Conservation (phyloP, 37 sponge, comb jelly and placozoan species). For the Beroe forskalii region DNA sequence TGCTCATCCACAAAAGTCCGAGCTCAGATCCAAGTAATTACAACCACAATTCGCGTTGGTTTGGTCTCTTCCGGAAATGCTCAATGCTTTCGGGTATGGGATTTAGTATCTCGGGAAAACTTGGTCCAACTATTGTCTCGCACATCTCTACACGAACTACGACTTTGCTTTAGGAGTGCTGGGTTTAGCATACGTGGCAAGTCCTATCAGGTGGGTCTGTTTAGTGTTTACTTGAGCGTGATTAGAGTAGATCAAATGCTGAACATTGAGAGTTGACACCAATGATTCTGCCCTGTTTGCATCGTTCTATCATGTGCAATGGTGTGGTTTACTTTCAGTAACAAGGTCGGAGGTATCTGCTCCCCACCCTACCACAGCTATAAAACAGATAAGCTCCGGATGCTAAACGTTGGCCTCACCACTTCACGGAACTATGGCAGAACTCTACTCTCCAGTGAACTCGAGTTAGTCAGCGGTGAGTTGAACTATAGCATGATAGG, state of each 20-base stretch:
- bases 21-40: slow-evolving; percentile 2
- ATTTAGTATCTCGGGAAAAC: not conserved
- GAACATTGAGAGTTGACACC: too few relatives aligned
- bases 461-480: slow-evolving; percentile 56
- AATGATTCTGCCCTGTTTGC: too few relatives aligned
- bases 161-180: slow-evolving; percentile 68
- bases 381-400: not conserved
- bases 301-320: too few relatives aligned
- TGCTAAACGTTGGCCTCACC: slow-evolving; percentile 56
- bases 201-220: slow-evolving; percentile 27
- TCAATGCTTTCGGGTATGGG: slow-evolving; percentile 49
- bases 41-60: not conserved
- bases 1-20: not conserved
- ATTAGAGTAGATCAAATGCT: too few relatives aligned
- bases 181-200: slow-evolving; percentile 82
- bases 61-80: slow-evolving; percentile 17
- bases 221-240: too few relatives aligned
- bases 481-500: too few relatives aligned
- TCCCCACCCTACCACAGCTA: slow-evolving; percentile 8
- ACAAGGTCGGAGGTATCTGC: slow-evolving; percentile 66
- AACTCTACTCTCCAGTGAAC: slow-evolving; percentile 52
- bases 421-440: slow-evolving; percentile 64
- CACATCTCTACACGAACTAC: slow-evolving; percentile 75
- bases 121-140: slow-evolving; percentile 73
- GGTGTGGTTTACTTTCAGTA: slow-evolving; percentile 8